These are phyloP conservation scores for Acrossocheilus wenchowensis DNA, from an alignment of 2,797 vertebrate species.

Conservation along the genomic window DNA sequence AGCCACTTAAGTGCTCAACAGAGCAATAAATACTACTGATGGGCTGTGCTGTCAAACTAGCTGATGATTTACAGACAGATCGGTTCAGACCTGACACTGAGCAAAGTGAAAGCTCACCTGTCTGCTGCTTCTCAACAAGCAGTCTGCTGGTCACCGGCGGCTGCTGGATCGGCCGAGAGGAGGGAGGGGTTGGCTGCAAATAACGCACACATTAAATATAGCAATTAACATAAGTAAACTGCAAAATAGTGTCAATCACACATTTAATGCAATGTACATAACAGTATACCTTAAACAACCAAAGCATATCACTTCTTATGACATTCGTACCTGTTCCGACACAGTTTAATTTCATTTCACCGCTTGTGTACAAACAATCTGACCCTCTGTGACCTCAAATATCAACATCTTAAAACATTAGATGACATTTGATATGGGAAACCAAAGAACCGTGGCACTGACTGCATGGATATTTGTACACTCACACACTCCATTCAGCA, in stretches of 20 bases:
- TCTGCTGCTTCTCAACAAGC: conserved; percentile 48
- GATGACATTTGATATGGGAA: not conserved
- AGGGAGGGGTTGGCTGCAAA: conserved; percentile 69
- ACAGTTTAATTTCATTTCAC: not conserved
- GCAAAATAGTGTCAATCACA: not conserved
- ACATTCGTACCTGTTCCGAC: not conserved
- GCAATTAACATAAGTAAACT: not conserved
- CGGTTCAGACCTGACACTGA: not conserved
- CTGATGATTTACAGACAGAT: conserved; percentile 31
- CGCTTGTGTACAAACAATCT: not conserved
- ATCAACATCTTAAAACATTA: not conserved
- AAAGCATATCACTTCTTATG: not conserved
- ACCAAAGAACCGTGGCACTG: not conserved
- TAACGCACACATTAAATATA: conserved; percentile 14
- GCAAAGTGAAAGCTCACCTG: conserved; percentile 65
- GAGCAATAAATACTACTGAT: not conserved
- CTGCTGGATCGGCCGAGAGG: conserved; percentile 74
- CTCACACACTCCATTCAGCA: not conserved
- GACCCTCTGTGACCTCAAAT: not conserved
- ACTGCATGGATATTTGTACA: not conserved
- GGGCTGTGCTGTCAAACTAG: not conserved
- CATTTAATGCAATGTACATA: not conserved
- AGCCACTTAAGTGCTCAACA: not conserved
- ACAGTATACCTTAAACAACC: not conserved
- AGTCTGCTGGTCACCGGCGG: conserved; percentile 68